Base-by-base conservation (phyloP, 2,888 invertebrate genomes). In the Tetranychus piercei region DNA sequence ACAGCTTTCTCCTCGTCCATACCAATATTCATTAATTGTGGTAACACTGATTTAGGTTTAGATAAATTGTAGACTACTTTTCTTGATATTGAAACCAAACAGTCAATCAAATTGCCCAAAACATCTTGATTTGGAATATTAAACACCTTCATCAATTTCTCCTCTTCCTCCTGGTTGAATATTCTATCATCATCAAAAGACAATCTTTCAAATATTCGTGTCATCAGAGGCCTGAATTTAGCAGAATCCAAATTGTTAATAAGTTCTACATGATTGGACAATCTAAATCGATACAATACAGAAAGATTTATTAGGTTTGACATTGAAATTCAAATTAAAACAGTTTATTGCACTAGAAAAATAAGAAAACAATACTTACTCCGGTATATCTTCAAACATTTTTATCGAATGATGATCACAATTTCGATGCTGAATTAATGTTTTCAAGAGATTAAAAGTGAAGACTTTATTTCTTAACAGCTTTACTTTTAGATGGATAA, bases 1-100 rank as follows among this genome's bases (percentile, higher is more conserved):
- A 45, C 71, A 8, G 34, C 44, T 44, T 73, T 74, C 15, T 64
- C 71, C 9, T 44, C 71, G 1, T 44, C 64, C 15, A 74, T 45
- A 43, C 74, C 76, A n/a, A 71, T 44, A 23, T 76, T 71, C n/a
- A 45, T 72, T 22, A 76, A 67, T 18, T 70, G 43, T 66, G 44
- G 44, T 7, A 44, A 23, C 18, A 76, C 6, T 34, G 55, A 15
- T 72, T 72, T 74, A 1, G 76, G 71, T 71, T 75, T 75, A 1
- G 69, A 9, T n/a, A 66, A 9, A 69, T 69, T 69, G 23, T 69
- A 69, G 23, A 45, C 7, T 15, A 73, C 44, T n/a, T 43, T 43
- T 20, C 23, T 15, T 7, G n/a, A 44, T 11, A 73, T n/a, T 64
- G 73, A 45, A 18, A 15, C 45, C 15, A 73, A 23, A 15, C 20